A percentile compares a stretch with the other conserved stretches of the same genome.
These are phyloP conservation scores for Sitobion miscanthi DNA, from an alignment of 1,140 invertebrate species.

Conservation along the genomic window DNA sequence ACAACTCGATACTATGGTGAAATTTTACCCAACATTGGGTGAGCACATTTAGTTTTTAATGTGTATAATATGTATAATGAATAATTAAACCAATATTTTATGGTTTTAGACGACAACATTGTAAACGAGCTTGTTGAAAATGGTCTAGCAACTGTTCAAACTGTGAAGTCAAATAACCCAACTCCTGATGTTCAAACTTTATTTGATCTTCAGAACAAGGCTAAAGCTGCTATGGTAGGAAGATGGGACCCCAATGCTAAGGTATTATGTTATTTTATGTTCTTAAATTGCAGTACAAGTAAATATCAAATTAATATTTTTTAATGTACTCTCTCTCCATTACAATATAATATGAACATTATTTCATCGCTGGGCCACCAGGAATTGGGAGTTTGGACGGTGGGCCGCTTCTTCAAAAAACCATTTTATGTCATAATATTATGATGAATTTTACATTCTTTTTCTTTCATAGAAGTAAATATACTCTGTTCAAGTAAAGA, in stretches of 20 bases:
- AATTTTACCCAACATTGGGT: conserved; percentile 49
- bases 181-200: conserved; percentile 73
- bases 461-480: too few species aligned
- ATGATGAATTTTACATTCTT: too few species aligned
- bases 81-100: neutral
- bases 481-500: too few species aligned
- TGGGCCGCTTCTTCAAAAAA: too few species aligned
- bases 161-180: conserved; percentile 73
- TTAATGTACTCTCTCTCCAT: too few species aligned
- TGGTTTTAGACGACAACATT: conserved; percentile 78
- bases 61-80: conserved; percentile 58
- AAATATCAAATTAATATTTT: too few species aligned
- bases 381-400: too few species aligned
- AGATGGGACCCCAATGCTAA: conserved; percentile 72
- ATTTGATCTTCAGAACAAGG: conserved; percentile 87
- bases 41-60: neutral
- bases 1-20: conserved; percentile 35
- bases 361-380: too few species aligned
- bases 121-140: conserved; percentile 85
- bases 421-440: too few species aligned
- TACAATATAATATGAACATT: too few species aligned
- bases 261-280: neutral
- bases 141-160: conserved; percentile 84
- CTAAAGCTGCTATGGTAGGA: conserved; percentile 85
- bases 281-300: neutral